Conservation (phyloP, 2,888 invertebrate genomes). For the Argyresthia albistria region DNA sequence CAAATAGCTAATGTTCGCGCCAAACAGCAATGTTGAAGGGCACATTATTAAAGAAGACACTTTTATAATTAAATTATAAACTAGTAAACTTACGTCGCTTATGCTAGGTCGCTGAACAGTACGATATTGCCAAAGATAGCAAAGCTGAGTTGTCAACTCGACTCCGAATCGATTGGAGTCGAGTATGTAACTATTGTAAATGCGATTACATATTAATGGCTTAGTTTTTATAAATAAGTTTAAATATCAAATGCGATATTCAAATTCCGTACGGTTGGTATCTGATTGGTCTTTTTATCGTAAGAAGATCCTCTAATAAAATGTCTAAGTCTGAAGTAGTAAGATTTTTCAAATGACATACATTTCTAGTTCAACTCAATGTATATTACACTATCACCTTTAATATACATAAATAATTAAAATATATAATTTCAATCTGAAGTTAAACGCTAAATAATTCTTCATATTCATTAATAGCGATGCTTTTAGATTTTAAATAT, state of each 20-base stretch:
- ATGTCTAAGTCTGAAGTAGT: slow-evolving; percentile 31
- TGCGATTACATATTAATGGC: slow-evolving; percentile 39
- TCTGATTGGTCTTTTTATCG: slow-evolving; percentile 44
- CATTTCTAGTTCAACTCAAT: slow-evolving; percentile 57
- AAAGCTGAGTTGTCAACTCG: slow-evolving; percentile 27
- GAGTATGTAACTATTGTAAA: slow-evolving; percentile 32
- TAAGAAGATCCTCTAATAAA: slow-evolving; percentile 27
- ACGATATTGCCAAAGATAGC: slow-evolving; percentile 25
- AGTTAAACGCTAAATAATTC: slow-evolving; percentile 54
- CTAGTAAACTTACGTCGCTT: no score
- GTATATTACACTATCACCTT: slow-evolving; percentile 48
- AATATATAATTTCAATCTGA: slow-evolving; percentile 51
- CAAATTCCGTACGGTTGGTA: slow-evolving; percentile 47
- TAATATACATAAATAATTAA: slow-evolving; percentile 45
- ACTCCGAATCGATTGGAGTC: background rate
- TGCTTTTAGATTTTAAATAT: slow-evolving; percentile 40
- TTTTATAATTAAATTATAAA: background rate
- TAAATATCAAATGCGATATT: slow-evolving; percentile 40
- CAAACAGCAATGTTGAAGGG: background rate
- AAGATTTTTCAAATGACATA: slow-evolving; percentile 42
- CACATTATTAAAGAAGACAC: background rate
- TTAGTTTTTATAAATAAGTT: slow-evolving; percentile 18
- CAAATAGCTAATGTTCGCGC: background rate
- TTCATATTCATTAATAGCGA: slow-evolving; percentile 59
- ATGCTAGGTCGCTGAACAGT: slow-evolving; percentile 9